These are phyloP conservation scores for Palythoa caribaeorum DNA, from an alignment of 92 coral and sea anemone species.

Conservation along the genomic window DNA sequence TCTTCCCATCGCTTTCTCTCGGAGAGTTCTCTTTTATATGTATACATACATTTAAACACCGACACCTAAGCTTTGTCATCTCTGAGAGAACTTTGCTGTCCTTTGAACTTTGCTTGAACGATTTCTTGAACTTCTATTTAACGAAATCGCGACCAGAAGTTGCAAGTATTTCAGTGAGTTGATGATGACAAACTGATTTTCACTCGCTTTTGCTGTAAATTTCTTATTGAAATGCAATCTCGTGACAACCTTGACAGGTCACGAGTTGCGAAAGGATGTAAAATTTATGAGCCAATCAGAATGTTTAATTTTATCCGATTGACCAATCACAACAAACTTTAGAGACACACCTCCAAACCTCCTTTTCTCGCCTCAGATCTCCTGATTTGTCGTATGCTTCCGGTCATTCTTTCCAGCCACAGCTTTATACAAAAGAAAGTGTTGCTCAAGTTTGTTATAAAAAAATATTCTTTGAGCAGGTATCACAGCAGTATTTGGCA, in stretches of 20 bases:
- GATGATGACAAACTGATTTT: not conserved
- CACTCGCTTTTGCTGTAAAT: not conserved
- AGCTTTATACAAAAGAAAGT: no score
- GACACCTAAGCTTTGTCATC: conserved; percentile 87
- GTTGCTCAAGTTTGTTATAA: no score
- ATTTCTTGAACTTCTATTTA: not conserved
- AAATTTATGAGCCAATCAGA: conserved; percentile 47
- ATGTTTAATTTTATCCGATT: not conserved
- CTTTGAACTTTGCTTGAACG: not conserved
- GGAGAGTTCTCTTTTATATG: conserved; percentile 77
- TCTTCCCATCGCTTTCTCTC: conserved; percentile 79
- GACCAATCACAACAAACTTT: conserved; percentile 27
- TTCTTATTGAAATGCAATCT: conserved; percentile 3
- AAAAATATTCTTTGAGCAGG: no score
- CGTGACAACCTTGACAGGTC: conserved; percentile 35
- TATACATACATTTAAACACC: conserved; percentile 84
- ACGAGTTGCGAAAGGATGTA: conserved; percentile 39
- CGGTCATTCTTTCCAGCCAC: not conserved
- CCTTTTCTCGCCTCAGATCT: conserved; percentile 40
- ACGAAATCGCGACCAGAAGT: not conserved
- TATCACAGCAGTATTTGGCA: no score
- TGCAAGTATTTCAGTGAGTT: not conserved
- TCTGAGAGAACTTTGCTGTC: not conserved
- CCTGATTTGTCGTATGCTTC: conserved; percentile 22
- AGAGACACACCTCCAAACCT: conserved; percentile 34